Base-by-base conservation (phyloP, 2,113 vertebrate species). In the Tichodroma muraria region DNA sequence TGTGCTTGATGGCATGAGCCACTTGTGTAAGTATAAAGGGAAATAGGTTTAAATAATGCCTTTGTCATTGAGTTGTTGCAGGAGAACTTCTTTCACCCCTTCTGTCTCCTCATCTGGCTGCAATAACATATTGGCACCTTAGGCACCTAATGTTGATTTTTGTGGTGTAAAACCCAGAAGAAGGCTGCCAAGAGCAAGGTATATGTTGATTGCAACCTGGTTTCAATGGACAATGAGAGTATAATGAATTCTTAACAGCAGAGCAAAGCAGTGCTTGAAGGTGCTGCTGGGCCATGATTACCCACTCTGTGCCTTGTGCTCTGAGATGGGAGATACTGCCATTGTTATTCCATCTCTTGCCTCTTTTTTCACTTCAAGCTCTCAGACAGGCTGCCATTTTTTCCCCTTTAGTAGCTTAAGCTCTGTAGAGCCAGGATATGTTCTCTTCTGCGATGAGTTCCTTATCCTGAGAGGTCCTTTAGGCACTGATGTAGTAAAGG, bases 271-370 rank as follows among this genome's bases (percentile, higher is more conserved):
- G 20, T 24, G 17, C 22, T 63, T 63, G 60, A 73, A 65, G n/a
- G 16, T 57, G 20, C 20, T 75, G 15, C 28, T 66, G 65, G 38
- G 19, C 42, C 30, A 20, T 9, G 2, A 30, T 33, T 16, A 15
- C 6, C 11, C 4, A 3, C 6, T 11, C 18, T 30, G 6, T 18
- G 21, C 21, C 1, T 54, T 81, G 20, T 2, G 3, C 44, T 68
- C 25, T 44, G 37, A 53, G 15, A 8, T 64, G 19, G 40, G 27
- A 78, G 11, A 8, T 61, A 15, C 44, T 40, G 31, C n/a, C n/a
- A 23, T 14, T 59, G 25, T 66, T 70, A 10, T 53, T 78, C 25
- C 18, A 54, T 14, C 17, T 53, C 11, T 27, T 72, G 10, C 30
- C 49, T 64, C 10, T 30, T 64, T 80, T 59, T 73, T 38, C 31